phyloP scores from a whole-genome alignment of 2,797 vertebrate species.

The Takifugu rubripes region DNA sequence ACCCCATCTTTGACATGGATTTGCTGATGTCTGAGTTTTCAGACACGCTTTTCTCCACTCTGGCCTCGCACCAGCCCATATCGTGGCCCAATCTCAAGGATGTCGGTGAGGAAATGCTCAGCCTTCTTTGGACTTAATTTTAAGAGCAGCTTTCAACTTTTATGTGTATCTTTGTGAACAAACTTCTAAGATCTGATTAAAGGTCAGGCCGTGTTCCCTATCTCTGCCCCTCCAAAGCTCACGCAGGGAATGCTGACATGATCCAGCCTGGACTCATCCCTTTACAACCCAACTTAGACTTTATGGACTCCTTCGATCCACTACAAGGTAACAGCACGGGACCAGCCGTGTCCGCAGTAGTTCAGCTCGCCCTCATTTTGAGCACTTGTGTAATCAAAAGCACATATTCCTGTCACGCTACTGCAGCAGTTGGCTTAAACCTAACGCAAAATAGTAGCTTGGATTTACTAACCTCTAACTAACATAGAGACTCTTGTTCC shows the following conservation, averaged over 20 bases:
- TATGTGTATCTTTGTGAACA: no score
- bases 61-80: constrained; percentile 88
- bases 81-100: constrained; percentile 92
- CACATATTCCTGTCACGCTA: constrained; percentile 49
- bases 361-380: constrained; percentile 38
- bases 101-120: constrained; percentile 79
- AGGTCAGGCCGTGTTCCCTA: not conserved
- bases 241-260: constrained; percentile 97
- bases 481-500: constrained; percentile 75
- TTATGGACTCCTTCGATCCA: constrained; percentile 97
- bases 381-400: constrained; percentile 38
- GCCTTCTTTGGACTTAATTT: not conserved
- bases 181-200: no score
- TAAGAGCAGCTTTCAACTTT: no score
- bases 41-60: constrained; percentile 94
- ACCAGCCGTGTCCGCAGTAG: constrained; percentile 13
- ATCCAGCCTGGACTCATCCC: constrained; percentile 97
- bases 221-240: constrained; percentile 71
- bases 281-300: constrained; percentile 95
- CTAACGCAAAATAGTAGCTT: constrained; percentile 57
- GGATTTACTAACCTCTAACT: constrained; percentile 61
- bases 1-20: constrained; percentile 90
- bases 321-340: constrained; percentile 83
- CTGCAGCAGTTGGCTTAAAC: constrained; percentile 40
- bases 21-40: constrained; percentile 97